Percentiles rank a stretch among this genome's conserved stretches.
Evolutionary conservation across 2,888 invertebrate species (phyloP).

Genomic region (Nezara viridula): DNA sequence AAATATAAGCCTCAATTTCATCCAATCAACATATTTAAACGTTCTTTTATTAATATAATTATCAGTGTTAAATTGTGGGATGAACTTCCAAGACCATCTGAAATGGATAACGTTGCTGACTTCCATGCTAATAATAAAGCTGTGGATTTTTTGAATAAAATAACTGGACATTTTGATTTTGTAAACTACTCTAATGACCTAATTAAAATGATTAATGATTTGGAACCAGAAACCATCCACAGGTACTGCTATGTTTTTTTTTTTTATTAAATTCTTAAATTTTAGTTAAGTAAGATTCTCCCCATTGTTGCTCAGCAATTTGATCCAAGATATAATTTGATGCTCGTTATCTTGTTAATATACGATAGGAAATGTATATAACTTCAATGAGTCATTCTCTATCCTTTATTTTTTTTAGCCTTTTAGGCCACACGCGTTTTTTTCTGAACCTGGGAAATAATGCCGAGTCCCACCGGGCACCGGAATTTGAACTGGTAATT

Average conservation of each 20-base stretch:
- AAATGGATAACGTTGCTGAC: background rate
- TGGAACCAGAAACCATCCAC: background rate
- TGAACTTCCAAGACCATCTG: conserved; percentile 4
- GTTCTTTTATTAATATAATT: background rate
- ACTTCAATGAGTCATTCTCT: no score
- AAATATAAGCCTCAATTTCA: conserved; percentile 45
- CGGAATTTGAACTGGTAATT: no score
- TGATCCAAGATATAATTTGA: no score
- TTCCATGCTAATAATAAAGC: background rate
- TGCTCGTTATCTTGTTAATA: no score
- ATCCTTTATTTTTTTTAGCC: no score
- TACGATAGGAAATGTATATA: no score
- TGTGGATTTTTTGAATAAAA: background rate
- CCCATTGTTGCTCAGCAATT: no score
- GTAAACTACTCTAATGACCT: background rate
- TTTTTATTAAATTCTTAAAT: no score
- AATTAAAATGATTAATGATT: background rate
- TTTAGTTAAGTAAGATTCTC: no score
- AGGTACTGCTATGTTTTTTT: background rate
- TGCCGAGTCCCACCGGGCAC: no score
- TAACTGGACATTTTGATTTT: background rate
- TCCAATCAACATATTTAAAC: background rate
- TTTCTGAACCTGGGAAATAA: no score
- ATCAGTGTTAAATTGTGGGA: background rate
- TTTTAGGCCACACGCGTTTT: no score